These are phyloP conservation scores for Nothobranchius kuhntae DNA, from an alignment of 2,113 vertebrate genomes.

Conservation along the genomic window DNA sequence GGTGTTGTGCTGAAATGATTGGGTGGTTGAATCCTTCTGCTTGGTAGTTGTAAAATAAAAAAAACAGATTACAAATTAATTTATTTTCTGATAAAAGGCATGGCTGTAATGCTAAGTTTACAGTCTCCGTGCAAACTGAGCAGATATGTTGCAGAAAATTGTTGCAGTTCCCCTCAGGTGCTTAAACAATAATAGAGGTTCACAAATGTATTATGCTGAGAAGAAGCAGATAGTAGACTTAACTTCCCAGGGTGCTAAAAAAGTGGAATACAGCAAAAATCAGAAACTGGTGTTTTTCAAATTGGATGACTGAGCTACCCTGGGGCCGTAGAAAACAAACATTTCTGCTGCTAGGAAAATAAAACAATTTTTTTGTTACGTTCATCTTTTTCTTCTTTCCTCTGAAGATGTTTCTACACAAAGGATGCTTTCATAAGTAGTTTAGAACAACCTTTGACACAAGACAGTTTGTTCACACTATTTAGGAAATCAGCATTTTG, in stretches of 20 bases:
- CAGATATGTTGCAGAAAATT: slow-evolving; percentile 23
- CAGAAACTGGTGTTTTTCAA: slow-evolving; percentile 38
- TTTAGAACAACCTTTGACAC: neutral
- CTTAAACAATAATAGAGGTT: slow-evolving; percentile 23
- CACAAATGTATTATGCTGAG: slow-evolving; percentile 22
- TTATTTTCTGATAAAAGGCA: slow-evolving; percentile 10
- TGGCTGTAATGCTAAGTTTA: slow-evolving; percentile 9
- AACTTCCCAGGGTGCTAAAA: slow-evolving; percentile 19
- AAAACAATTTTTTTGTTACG: neutral
- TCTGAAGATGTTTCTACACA: slow-evolving; percentile 12
- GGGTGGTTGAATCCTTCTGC: too few relatives aligned
- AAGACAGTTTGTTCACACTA: slow-evolving; percentile 2
- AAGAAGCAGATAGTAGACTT: slow-evolving; percentile 16
- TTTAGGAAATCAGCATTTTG: neutral
- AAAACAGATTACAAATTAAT: neutral
- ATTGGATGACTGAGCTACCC: slow-evolving; percentile 28
- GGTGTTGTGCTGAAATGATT: neutral
- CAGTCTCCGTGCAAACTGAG: slow-evolving; percentile 19
- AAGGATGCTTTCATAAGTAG: neutral
- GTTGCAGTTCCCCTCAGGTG: slow-evolving; percentile 18
- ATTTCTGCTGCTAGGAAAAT: neutral
- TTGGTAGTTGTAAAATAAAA: neutral
- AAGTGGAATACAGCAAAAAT: slow-evolving; percentile 25
- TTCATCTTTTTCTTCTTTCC: slow-evolving; percentile 12
- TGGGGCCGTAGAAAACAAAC: slow-evolving; percentile 26